A percentile compares a stretch with the other conserved stretches of the same genome.
phyloP scores from a whole-genome alignment of 2,113 vertebrate species.

The Gadus chalcogrammus region DNA sequence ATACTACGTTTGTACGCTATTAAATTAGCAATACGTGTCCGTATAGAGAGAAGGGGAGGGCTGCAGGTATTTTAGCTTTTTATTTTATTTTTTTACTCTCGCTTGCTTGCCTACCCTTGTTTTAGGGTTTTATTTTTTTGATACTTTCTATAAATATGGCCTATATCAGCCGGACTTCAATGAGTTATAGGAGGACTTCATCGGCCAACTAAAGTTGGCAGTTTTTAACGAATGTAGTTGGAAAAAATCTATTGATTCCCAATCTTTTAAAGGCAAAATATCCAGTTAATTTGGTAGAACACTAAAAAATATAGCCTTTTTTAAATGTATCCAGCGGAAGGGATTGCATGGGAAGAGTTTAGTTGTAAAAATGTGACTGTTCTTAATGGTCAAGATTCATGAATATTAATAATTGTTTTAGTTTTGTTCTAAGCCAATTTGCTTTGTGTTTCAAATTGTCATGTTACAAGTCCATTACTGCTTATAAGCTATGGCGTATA shows the following conservation, averaged over 20 bases:
- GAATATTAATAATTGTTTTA: not conserved
- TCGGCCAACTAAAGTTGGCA: slow-evolving; percentile 2
- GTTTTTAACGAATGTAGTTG: no score
- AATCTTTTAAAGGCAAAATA: no score
- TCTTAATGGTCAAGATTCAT: not conserved
- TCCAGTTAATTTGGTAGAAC: not conserved
- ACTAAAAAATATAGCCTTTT: not conserved
- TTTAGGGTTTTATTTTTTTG: slow-evolving; percentile 49
- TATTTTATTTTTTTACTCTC: slow-evolving; percentile 34
- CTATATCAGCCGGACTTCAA: slow-evolving; percentile 25
- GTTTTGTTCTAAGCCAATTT: not conserved
- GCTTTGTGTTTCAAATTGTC: slow-evolving; percentile 32
- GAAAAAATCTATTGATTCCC: no score
- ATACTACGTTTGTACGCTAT: slow-evolving; percentile 47
- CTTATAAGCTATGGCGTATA: slow-evolving; percentile 38
- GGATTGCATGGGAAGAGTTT: slow-evolving; percentile 6
- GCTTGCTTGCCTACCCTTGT: slow-evolving; percentile 38
- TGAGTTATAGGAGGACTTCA: not conserved
- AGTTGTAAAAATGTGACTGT: not conserved
- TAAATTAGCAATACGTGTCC: slow-evolving; percentile 64
- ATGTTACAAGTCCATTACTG: slow-evolving; percentile 41
- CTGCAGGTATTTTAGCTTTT: slow-evolving; percentile 30
- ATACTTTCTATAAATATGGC: slow-evolving; percentile 35
- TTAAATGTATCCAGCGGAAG: slow-evolving; percentile 6
- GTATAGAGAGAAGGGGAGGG: slow-evolving; percentile 36